Base-by-base conservation (phyloP, 1,140 invertebrate species). In the Drosophila tsacasi region DNA sequence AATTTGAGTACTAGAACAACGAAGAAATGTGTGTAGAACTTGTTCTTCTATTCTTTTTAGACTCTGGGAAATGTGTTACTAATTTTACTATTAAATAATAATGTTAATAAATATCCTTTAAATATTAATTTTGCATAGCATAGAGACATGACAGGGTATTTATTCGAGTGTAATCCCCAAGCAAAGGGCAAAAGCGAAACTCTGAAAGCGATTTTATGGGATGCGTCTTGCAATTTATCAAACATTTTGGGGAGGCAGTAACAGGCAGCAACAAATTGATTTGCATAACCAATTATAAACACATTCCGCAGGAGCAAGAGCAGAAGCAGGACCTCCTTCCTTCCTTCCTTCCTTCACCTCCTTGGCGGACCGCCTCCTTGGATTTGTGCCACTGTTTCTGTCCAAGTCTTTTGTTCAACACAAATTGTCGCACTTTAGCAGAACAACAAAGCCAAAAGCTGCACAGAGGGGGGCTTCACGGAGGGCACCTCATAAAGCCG, bases 261-360 rank as follows among this genome's bases (percentile, higher is more conserved):
- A 66, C 37, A 12, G 21, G 37, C 54, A 63, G 58, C 65, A 64
- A 81, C 69, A 86, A 86, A 84, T 91, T 91, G 87, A 91, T 91
- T 91, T 91, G 86, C 87, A 91, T 91, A 91, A 87, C 86, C 86
- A 91, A 91, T 83, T 91, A 91, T 91, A 91, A 91, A 87, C 82
- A 87, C 80, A 91, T 91, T 87, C 84, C 54, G 63, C 67, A 63
- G 72, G 74, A 77, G 75, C 42, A 21, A 19, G n/a, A 44, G n/a
- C 47, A 7, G 44, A 2, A 10, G 23, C 23, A 68, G 61, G 21
- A 40, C 25, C 32, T 55, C 25, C 40, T 12, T 17, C 37, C 10
- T 5, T 23, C n/a, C 17, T 8, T 8, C 21, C 12, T 21, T n/a
- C 25, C 39, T 10, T 19, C 27, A 3, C 39, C n/a, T 35, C 35